Evolutionary conservation across 1,140 invertebrate genomes (phyloP), one percentile per base, ranked within the genome.

Genomic region (Bemisia tabaci): DNA sequence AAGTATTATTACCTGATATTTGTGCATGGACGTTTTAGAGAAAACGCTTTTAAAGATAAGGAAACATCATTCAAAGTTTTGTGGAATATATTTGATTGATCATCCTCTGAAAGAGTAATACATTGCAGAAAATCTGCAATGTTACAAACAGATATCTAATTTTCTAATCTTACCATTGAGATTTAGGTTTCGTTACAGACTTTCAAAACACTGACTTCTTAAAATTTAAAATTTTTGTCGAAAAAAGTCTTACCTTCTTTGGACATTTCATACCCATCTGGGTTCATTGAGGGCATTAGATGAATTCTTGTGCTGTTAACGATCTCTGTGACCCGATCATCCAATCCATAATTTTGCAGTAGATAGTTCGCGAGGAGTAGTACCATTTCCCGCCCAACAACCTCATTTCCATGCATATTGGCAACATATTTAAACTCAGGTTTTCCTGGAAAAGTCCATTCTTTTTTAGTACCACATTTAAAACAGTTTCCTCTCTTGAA

Each of bases 371-470:
- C 86, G 1, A 99, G 75, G 21, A 91, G 78, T 0, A 98, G 74
- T 0, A 97, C 78, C 70, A 95, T 75, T 79, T 97, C 95, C 68
- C 87, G 82, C 2, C 94, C 92, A n/a, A 95, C 87, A 0, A 91
- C 90, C 81, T 97, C 95, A 77, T 98, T 96, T 22, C 95, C 95
- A 75, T 97, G 95, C 91, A 97, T 97, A 76, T 97, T 97, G 1
- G 84, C 94, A 26, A 97, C 82, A 75, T 94, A 94, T 77, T 97
- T 97, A 71, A 97, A 88, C 78, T 95, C 92, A 0, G 93, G 93
- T 76, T 90, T 87, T 26, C 85, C 83, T 85, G 69, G 22, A 22
- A 21, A 60, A 63, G 23, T 22, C 25, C 12, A 59, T 12, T 59
- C n/a, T 12, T 59, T 59, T 59, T 59, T 59, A 59, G 48, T 12